Percentiles rank a stretch among this genome's conserved stretches.
These are phyloP conservation scores for Phyllotreta cruciferae DNA, from an alignment of 2,888 invertebrate genomes.

Conservation along the genomic window DNA sequence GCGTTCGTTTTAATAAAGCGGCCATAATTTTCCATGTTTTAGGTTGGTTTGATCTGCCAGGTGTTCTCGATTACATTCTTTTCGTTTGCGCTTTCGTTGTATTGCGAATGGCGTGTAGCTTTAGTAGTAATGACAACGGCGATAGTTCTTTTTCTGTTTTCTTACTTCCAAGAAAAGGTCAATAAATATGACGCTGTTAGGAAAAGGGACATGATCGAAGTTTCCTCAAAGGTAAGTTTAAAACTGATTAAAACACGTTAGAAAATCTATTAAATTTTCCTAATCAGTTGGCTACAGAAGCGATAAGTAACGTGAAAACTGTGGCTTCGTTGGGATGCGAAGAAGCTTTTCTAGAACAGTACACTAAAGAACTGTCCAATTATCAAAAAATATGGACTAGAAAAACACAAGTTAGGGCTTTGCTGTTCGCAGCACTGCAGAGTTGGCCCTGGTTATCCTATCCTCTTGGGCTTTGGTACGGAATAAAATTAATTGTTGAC, in stretches of 20 bases:
- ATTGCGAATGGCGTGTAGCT: conserved; percentile 75
- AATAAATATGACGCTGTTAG: conserved; percentile 70
- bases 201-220: conserved; percentile 74
- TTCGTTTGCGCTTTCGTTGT: conserved; percentile 68
- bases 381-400: conserved; percentile 66
- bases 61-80: conserved; percentile 72
- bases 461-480: conserved; percentile 74
- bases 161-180: conserved; percentile 71
- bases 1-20: background rate
- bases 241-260: too few relatives aligned
- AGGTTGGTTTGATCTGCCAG: conserved; percentile 77
- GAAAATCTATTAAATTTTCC: background rate
- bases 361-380: conserved; percentile 66
- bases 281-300: conserved; percentile 73
- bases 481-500: conserved; percentile 70
- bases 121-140: conserved; percentile 73
- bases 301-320: conserved; percentile 76
- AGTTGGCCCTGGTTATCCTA: conserved; percentile 73
- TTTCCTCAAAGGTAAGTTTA: conserved; percentile 72
- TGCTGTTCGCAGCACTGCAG: conserved; percentile 73
- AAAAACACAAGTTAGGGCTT: conserved; percentile 69
- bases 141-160: conserved; percentile 71
- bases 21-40: conserved; percentile 76
- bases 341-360: conserved; percentile 68
- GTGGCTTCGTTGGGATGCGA: conserved; percentile 76